A percentile compares a stretch with the other conserved stretches of the same genome.
Conservation (phyloP, 2,113 vertebrate genomes). For the Prunella fulvescens region DNA sequence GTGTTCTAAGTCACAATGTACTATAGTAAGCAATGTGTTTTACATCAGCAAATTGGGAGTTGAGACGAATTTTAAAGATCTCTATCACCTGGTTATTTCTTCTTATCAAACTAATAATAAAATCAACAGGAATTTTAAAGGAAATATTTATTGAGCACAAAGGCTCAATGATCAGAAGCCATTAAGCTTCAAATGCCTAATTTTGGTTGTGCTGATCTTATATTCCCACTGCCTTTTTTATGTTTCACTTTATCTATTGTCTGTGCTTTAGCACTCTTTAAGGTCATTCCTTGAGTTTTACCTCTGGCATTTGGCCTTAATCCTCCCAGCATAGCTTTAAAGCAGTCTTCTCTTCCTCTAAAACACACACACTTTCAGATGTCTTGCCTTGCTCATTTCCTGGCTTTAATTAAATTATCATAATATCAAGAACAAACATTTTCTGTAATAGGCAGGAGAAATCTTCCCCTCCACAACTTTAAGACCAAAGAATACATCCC, state of each 20-base stretch:
- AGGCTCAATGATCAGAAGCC: not conserved
- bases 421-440: not conserved
- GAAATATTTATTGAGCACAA: not conserved
- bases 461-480: not conserved
- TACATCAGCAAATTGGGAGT: not conserved
- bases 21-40: not conserved
- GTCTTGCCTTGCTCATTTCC: not conserved
- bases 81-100: not conserved
- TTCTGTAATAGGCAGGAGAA: not conserved
- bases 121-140: not conserved
- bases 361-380: not conserved
- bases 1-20: not conserved
- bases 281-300: not conserved
- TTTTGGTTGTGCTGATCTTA: not conserved
- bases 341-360: not conserved
- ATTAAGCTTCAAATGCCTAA: not conserved
- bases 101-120: not conserved
- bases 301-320: not conserved
- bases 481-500: not conserved
- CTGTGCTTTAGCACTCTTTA: not conserved
- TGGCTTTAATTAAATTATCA: not conserved
- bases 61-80: not conserved
- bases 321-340: not conserved
- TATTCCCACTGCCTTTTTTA: not conserved
- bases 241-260: fast-evolving